A percentile compares a stretch with the other conserved stretches of the same genome.
phyloP scores from a whole-genome alignment of 2,888 invertebrate genomes.

The Ferdinandea cuprea region DNA sequence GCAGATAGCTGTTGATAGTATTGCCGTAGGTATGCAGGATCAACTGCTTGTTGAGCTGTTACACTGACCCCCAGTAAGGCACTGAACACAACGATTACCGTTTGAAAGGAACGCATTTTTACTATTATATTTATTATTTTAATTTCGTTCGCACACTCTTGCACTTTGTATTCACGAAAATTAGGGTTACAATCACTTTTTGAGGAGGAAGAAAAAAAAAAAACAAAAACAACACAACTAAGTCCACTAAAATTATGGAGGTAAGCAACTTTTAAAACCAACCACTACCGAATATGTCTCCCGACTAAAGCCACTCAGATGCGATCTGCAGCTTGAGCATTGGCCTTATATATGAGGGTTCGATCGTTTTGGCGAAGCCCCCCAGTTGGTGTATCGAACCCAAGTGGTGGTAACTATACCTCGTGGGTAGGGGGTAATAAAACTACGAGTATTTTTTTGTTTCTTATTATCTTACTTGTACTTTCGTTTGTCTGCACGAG shows the following conservation, averaged over 20 bases:
- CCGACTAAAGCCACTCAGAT: conserved; percentile 75
- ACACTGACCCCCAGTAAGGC: conserved; percentile 78
- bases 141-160: conserved; percentile 26
- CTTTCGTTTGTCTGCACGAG: conserved; percentile 69
- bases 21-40: conserved; percentile 83
- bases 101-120: conserved; percentile 76
- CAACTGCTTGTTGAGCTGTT: conserved; percentile 79
- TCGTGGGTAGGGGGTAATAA: conserved; percentile 69
- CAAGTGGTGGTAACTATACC: conserved; percentile 59
- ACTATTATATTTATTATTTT: conserved; percentile 17
- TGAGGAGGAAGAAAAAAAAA: conserved; percentile 12
- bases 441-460: conserved; percentile 46
- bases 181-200: conserved; percentile 25
- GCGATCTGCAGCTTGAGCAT: conserved; percentile 72
- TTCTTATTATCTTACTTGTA: conserved; percentile 28
- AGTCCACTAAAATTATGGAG: conserved; percentile 10
- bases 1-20: conserved; percentile 81
- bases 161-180: conserved; percentile 3
- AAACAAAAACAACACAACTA: no score
- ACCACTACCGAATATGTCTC: conserved; percentile 67
- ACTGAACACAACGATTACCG: conserved; percentile 78
- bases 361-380: conserved; percentile 54
- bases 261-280: conserved; percentile 29
- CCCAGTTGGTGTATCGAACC: conserved; percentile 38
- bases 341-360: conserved; percentile 76